Conservation (phyloP, 2,888 invertebrate genomes). For the Catotricha subobsoleta region DNA sequence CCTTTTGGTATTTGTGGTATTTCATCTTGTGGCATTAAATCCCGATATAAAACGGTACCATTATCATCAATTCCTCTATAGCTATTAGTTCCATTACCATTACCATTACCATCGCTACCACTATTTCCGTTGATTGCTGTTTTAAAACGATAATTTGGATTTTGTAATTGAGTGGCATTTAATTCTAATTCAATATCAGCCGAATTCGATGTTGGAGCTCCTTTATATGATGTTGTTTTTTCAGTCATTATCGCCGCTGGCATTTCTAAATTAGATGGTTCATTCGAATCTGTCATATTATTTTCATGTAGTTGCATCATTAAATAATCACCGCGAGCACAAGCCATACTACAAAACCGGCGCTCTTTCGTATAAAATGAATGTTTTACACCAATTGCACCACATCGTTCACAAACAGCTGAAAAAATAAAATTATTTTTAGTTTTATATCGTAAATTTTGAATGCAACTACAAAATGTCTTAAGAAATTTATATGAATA, state of each 20-base stretch:
- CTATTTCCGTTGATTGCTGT: constrained; percentile 13
- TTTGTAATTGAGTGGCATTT: constrained; percentile 25
- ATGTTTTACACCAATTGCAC: constrained; percentile 68
- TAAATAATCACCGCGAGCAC: constrained; percentile 40
- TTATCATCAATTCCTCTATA: not conserved
- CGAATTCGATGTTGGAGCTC: not conserved
- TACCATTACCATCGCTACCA: constrained; percentile 24
- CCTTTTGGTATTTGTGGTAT: constrained; percentile 28
- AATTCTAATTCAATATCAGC: constrained; percentile 26
- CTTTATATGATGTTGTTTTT: not conserved
- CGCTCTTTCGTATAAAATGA: constrained; percentile 71
- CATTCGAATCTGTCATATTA: constrained; percentile 9
- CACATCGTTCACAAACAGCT: constrained; percentile 74
- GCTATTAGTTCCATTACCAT: too few species aligned
- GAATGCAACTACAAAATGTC: too few species aligned
- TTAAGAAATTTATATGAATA: too few species aligned
- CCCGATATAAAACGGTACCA: constrained; percentile 16
- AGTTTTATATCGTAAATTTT: too few species aligned
- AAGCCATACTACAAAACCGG: constrained; percentile 63
- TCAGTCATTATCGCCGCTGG: constrained; percentile 7
- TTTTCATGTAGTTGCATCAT: constrained; percentile 22
- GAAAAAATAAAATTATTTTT: constrained; percentile 19
- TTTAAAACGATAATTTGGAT: constrained; percentile 28
- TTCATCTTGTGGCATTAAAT: constrained; percentile 25
- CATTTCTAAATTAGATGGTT: constrained; percentile 9